Base-by-base conservation (phyloP, 2,113 vertebrate genomes). In the Syngnathus floridae region DNA sequence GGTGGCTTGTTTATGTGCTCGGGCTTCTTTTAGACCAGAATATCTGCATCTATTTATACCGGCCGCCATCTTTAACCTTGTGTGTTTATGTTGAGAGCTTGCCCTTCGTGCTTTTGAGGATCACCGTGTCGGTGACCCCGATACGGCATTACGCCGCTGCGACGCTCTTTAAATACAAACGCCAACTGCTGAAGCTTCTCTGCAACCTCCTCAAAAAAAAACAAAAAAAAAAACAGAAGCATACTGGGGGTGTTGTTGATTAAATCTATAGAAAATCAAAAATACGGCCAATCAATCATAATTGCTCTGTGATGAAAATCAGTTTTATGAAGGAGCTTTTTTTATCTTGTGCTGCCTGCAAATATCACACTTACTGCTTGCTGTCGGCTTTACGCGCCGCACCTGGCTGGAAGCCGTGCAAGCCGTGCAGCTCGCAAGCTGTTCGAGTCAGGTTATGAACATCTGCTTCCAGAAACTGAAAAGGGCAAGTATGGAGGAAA, bases 111-210 rank as follows among this genome's bases (percentile, higher is more conserved):
- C 83, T 84, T 72, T 79, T 75, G 75, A 84, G 81, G 87, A 88
- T 88, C 85, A 83, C 72, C 79, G 82, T 87, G 80, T 86, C 83
- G 85, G 76, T 85, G 84, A 82, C 77, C 73, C 82, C 82, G 74
- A 51, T 74, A 58, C 73, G 62, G 72, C 77, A 72, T 77, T 77
- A 74, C 80, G 82, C 76, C 73, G 69, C 68, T 66, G 74, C 71
- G 75, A 56, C 69, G 70, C 87, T 81, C 79, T 89, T 87, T 85
- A 86, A 87, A 87, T 84, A 87, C 83, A 77, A 82, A 86, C 74
- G 81, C 75, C 87, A 86, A 84, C 83, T 89, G 87, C 69, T 11
- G 80, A 64, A 26, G 35, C 67, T 54, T 76, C 82, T 66, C 70
- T 64, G 67, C 45, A 38, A 82, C 82, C 74, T 48, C 71, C 76